Percentiles rank a stretch among this genome's conserved stretches.
phyloP scores from a whole-genome alignment of 2,797 vertebrate genomes.

The Eospalax fontanierii region DNA sequence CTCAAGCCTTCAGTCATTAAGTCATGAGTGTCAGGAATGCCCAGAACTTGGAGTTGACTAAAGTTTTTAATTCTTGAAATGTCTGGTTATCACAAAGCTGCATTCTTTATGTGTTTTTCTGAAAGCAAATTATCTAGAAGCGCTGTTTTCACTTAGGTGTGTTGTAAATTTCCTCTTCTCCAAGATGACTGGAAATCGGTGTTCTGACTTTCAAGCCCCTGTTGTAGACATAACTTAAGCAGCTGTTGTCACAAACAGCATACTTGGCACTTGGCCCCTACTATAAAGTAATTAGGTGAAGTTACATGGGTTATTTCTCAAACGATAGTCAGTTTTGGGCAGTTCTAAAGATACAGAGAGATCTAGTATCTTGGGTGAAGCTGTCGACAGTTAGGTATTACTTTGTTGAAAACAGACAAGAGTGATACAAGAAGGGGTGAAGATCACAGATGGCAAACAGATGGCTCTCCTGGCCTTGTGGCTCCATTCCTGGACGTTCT shows the following conservation, averaged over 20 bases:
- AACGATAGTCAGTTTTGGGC: neutral
- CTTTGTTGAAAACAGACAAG: neutral
- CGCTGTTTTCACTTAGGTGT: neutral
- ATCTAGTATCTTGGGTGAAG: neutral
- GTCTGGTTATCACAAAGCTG: neutral
- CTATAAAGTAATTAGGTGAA: neutral
- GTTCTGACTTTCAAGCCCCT: neutral
- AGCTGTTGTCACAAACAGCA: neutral
- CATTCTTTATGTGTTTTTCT: neutral
- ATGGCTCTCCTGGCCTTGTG: neutral
- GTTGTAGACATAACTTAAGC: neutral
- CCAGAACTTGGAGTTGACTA: neutral
- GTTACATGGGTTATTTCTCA: neutral
- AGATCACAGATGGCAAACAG: neutral
- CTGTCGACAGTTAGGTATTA: neutral
- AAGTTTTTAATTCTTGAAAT: neutral
- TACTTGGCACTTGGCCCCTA: neutral
- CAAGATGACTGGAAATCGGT: neutral
- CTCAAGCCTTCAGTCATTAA: neutral
- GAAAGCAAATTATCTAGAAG: neutral
- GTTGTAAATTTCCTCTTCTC: neutral
- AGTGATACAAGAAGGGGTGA: neutral
- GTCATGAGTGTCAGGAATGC: neutral
- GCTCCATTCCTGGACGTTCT: neutral
- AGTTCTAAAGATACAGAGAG: neutral